Base-by-base conservation (phyloP, 2,113 vertebrate genomes). In the Archocentrus centrarchus region DNA sequence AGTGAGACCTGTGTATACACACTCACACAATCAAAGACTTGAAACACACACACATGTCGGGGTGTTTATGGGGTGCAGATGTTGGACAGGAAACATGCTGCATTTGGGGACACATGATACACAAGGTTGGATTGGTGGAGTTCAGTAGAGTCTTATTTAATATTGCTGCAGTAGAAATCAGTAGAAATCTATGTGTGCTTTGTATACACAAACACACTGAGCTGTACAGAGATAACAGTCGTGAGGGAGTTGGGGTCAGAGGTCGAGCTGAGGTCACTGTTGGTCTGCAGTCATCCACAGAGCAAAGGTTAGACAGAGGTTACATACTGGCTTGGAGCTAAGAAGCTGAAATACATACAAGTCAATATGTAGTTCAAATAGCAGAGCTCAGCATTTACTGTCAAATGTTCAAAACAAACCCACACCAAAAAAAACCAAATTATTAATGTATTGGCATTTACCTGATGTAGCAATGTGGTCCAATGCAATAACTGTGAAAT, bases 1-100 rank as follows among this genome's bases (percentile, higher is more conserved):
- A 84, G 60, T 82, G 79, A 92, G 83, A 66, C 80, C 70, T 85
- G 77, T 81, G 68, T 87, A 88, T 88, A 89, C 80, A 89, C 88
- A 87, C 86, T 66, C 84, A 85, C 76, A 86, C 89, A 89, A 86
- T 89, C 87, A 92, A 88, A 91, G 83, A 66, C 76, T 68, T 24
- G 35, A 83, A 32, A 58, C 55, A 73, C 80, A 80, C 80, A 30
- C 82, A 88, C 85, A 88, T 79, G 66, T 82, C 41, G 11, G 86
- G 88, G 87, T 92, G 91, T 94, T 94, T 92, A 94, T 92, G 75
- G 55, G 88, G 77, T 90, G 88, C 93, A 93, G 92, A 94, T 93
- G 92, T 93, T 87, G 88, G 87, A 86, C 87, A 86, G 90, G 92
- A 93, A 91, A 84, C 60, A 39, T 75, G 86, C 50, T 79, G 83